These are phyloP conservation scores for Hydra vulgaris DNA, from an alignment of 30 jellyfish, hydroid and myxozoan genomes.

Conservation along the genomic window DNA sequence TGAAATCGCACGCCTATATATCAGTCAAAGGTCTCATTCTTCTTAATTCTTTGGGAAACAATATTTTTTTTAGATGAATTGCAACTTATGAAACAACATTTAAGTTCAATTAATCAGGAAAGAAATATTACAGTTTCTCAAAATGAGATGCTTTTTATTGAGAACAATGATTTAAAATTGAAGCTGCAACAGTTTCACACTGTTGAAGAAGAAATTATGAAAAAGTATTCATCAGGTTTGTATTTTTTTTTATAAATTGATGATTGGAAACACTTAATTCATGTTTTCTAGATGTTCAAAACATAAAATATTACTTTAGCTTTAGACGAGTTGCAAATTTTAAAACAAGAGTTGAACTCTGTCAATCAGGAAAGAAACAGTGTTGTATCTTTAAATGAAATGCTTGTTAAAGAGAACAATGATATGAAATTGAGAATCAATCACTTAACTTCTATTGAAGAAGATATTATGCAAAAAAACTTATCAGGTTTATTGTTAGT, in stretches of 20 bases:
- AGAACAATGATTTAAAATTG: neutral
- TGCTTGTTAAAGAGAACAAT: neutral
- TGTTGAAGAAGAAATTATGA: neutral
- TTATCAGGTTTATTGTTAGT: neutral
- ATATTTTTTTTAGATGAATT: neutral
- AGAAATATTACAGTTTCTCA: too few species aligned
- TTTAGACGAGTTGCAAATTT: neutral
- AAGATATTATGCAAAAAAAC: neutral
- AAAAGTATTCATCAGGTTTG: neutral
- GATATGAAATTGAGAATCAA: neutral
- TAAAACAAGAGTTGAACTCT: neutral
- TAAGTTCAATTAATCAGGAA: neutral
- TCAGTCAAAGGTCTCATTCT: neutral
- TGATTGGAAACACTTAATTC: neutral
- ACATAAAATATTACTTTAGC: neutral
- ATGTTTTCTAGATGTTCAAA: neutral
- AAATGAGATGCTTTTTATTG: neutral
- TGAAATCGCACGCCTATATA: neutral
- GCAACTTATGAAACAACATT: neutral
- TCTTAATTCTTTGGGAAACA: too few species aligned
- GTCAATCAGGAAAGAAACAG: neutral
- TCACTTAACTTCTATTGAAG: neutral
- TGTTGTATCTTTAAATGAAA: neutral
- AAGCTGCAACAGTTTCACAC: neutral
- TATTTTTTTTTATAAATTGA: too few species aligned